Conservation (phyloP, 2,888 invertebrate species). For the Phragmatobia fuliginosa region DNA sequence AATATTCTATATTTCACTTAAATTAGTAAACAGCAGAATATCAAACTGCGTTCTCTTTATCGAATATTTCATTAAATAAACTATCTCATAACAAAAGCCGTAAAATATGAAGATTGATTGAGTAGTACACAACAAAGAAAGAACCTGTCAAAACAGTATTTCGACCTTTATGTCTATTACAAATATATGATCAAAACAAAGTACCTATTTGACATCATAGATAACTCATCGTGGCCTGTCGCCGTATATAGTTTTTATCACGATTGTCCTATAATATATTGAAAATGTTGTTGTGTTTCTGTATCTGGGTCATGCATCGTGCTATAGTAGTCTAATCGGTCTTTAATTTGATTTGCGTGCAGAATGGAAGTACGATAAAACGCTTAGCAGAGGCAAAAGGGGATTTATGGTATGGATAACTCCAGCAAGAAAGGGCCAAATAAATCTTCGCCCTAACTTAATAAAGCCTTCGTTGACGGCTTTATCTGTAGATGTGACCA, state of each 20-base stretch:
- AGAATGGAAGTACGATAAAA: constrained; percentile 75
- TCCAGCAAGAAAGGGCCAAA: constrained; percentile 76
- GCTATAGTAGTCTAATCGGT: constrained; percentile 67
- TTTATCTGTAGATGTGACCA: constrained; percentile 74
- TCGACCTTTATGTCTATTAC: constrained; percentile 29
- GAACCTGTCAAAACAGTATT: constrained; percentile 28
- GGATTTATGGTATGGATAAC: constrained; percentile 81
- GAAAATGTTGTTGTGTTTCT: constrained; percentile 43
- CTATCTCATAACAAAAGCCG: constrained; percentile 25
- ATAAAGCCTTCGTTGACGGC: constrained; percentile 79
- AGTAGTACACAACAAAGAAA: constrained; percentile 31
- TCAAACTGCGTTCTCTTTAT: constrained; percentile 18
- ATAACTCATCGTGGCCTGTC: constrained; percentile 24
- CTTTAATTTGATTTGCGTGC: constrained; percentile 82
- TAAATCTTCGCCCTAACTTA: constrained; percentile 80
- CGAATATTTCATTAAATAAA: constrained; percentile 18
- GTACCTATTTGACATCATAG: constrained; percentile 22
- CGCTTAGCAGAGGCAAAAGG: constrained; percentile 75
- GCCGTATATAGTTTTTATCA: constrained; percentile 42
- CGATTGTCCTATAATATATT: constrained; percentile 37
- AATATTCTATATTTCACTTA: not conserved
- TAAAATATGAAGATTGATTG: constrained; percentile 39
- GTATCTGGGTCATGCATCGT: constrained; percentile 66
- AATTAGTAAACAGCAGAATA: not conserved
- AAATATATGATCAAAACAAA: constrained; percentile 30